These are phyloP conservation scores for Magallana gigas DNA, from an alignment of 1,140 invertebrate species.

Conservation along the genomic window DNA sequence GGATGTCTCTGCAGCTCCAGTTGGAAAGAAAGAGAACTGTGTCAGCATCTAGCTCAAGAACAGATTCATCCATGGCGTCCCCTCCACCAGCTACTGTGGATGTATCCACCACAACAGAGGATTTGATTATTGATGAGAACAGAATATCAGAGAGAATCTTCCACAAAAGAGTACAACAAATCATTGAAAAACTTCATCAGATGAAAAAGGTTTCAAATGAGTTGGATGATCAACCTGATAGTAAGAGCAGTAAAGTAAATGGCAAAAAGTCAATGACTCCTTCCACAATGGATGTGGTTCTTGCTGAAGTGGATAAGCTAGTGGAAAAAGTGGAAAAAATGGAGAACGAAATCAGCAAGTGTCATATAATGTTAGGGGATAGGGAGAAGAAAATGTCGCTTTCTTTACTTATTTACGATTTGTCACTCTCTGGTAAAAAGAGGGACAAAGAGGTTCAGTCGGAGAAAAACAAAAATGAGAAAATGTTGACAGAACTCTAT, in stretches of 20 bases:
- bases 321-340: constrained; percentile 59
- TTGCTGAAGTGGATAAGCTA: constrained; percentile 52
- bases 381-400: constrained; percentile 58
- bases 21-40: constrained; percentile 57
- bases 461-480: constrained; percentile 61
- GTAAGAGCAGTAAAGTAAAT: neutral
- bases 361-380: constrained; percentile 62
- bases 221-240: neutral
- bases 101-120: constrained; percentile 21
- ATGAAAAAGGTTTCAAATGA: constrained; percentile 49
- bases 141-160: constrained; percentile 17
- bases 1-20: constrained; percentile 66
- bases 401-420: constrained; percentile 59
- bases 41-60: constrained; percentile 24
- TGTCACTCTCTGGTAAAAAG: constrained; percentile 51
- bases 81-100: constrained; percentile 29
- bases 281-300: constrained; percentile 26
- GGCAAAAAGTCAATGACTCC: constrained; percentile 38
- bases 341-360: constrained; percentile 59
- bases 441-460: constrained; percentile 53
- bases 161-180: constrained; percentile 48
- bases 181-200: constrained; percentile 57
- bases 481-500: constrained; percentile 64
- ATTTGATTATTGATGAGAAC: neutral
- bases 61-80: neutral